These are phyloP conservation scores for Cheirogaleus medius DNA, from an alignment of 2,113 vertebrate genomes.

Conservation along the genomic window DNA sequence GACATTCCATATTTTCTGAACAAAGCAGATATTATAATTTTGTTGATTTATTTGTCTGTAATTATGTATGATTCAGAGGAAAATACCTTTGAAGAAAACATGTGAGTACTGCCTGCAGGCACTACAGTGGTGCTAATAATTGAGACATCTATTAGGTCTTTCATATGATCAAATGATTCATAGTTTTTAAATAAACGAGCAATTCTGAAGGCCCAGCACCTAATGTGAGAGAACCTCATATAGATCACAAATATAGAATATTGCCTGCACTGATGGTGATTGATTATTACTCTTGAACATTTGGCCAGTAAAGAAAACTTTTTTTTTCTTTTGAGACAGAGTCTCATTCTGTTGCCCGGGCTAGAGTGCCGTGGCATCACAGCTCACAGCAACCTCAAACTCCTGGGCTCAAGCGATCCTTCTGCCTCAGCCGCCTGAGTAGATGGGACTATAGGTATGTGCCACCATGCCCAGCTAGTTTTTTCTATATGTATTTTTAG, in stretches of 20 bases:
- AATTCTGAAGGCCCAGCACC: not conserved
- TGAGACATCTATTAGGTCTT: not conserved
- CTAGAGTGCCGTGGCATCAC: no score
- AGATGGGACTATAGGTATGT: no score
- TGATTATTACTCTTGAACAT: constrained; percentile 12
- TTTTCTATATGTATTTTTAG: no score
- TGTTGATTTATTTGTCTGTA: not conserved
- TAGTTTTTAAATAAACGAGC: not conserved
- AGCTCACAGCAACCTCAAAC: no score
- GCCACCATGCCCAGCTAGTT: no score
- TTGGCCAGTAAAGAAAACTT: not conserved
- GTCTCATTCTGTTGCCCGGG: no score
- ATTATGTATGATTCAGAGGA: not conserved
- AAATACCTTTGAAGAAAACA: not conserved
- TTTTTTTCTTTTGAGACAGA: not conserved
- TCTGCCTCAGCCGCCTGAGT: no score
- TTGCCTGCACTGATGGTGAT: not conserved
- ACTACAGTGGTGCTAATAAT: not conserved
- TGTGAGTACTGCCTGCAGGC: not conserved
- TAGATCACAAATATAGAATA: not conserved
- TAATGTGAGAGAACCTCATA: not conserved
- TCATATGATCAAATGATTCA: not conserved
- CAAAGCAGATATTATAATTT: not conserved
- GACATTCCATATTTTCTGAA: not conserved
- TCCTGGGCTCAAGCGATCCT: no score